These are phyloP conservation scores for Cryptotis parvus DNA, from an alignment of 2,113 vertebrate species.

Conservation along the genomic window DNA sequence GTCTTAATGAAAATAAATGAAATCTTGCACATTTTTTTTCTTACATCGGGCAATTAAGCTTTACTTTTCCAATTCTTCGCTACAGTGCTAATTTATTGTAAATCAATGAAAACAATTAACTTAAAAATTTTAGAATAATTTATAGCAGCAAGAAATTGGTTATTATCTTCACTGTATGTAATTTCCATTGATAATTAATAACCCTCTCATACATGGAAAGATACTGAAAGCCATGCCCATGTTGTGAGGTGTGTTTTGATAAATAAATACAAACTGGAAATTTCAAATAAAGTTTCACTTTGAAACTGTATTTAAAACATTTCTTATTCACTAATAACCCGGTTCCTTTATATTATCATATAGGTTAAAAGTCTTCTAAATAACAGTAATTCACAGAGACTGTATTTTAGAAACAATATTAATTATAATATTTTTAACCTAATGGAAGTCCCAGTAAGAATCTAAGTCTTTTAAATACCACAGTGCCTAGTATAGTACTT, in stretches of 20 bases:
- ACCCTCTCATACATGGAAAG: constrained; percentile 21
- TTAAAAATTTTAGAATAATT: constrained; percentile 49
- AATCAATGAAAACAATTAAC: constrained; percentile 56
- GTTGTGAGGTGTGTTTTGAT: constrained; percentile 23
- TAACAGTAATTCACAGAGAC: constrained; percentile 50
- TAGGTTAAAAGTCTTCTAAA: constrained; percentile 21
- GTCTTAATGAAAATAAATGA: constrained; percentile 60
- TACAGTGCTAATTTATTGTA: constrained; percentile 36
- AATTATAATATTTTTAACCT: neutral
- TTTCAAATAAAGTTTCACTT: constrained; percentile 64
- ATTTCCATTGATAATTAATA: constrained; percentile 17
- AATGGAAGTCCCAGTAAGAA: neutral
- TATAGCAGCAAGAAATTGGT: constrained; percentile 29
- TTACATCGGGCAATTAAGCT: constrained; percentile 31
- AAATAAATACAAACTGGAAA: constrained; percentile 54
- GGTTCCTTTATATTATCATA: constrained; percentile 33
- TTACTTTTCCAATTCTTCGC: constrained; percentile 54
- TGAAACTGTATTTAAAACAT: constrained; percentile 44
- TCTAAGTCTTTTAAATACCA: constrained; percentile 1
- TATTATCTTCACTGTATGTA: constrained; percentile 19
- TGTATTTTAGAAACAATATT: constrained; percentile 17
- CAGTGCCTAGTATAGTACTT: neutral
- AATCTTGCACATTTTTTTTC: constrained; percentile 10
- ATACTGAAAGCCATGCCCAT: constrained; percentile 43
- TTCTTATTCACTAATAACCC: constrained; percentile 48